Conservation (phyloP, 2,888 invertebrate genomes). For the Rhingia campestris region DNA sequence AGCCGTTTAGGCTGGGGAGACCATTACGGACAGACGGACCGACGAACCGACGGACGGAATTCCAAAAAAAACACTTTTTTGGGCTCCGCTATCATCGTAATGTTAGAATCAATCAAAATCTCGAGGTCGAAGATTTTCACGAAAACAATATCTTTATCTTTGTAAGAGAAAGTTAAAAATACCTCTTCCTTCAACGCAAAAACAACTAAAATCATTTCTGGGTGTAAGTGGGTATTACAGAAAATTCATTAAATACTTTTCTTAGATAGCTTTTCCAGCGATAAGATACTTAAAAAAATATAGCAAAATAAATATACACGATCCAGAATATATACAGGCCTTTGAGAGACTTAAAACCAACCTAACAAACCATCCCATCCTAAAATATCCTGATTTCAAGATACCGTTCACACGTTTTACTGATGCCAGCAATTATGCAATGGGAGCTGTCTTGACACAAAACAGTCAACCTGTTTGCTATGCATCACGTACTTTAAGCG, state of each 20-base stretch:
- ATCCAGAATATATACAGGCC: constrained; percentile 1
- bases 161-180: too few species aligned
- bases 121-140: too few species aligned
- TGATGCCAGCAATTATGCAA: constrained; percentile 5
- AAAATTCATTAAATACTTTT: neutral
- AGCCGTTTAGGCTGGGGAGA: too few species aligned
- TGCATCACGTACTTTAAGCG: too few species aligned
- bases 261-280: constrained; percentile 2
- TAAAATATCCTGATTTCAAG: constrained; percentile 18
- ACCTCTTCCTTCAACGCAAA: neutral
- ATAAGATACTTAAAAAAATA: constrained; percentile 9
- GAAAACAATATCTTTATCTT: too few species aligned
- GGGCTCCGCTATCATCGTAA: too few species aligned
- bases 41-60: too few species aligned
- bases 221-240: neutral
- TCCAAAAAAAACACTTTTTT: too few species aligned
- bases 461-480: too few species aligned
- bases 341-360: constrained; percentile 22
- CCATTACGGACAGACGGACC: too few species aligned
- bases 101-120: too few species aligned
- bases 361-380: constrained; percentile 5
- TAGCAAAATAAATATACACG: neutral
- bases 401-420: neutral
- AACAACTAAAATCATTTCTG: constrained; percentile 1
- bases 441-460: too few species aligned